These are phyloP conservation scores for Pristis pectinata DNA, from an alignment of 2,797 vertebrate genomes.

Conservation along the genomic window DNA sequence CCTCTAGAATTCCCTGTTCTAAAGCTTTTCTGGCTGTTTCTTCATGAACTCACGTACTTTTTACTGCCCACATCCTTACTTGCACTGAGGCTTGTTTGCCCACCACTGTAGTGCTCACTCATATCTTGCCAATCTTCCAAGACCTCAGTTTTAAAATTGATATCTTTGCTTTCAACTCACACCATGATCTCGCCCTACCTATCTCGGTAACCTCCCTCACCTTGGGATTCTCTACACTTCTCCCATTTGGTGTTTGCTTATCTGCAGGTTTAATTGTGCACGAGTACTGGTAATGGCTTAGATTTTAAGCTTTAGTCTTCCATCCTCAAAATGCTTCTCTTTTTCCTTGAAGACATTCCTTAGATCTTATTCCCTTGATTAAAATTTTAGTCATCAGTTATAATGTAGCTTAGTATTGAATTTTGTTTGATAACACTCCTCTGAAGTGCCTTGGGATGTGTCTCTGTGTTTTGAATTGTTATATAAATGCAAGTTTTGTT, in stretches of 20 bases:
- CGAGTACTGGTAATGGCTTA: neutral
- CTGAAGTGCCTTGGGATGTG: neutral
- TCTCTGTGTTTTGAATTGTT: neutral
- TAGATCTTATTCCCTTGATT: neutral
- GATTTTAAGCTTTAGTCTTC: neutral
- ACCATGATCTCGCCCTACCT: neutral
- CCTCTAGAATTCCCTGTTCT: neutral
- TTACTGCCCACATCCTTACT: neutral
- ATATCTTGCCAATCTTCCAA: neutral
- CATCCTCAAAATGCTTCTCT: neutral
- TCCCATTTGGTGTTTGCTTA: neutral
- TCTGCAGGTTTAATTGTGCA: neutral
- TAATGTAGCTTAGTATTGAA: neutral
- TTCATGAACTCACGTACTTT: neutral
- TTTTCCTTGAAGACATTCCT: neutral
- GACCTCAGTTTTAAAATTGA: neutral
- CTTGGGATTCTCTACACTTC: neutral
- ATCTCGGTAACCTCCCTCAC: neutral
- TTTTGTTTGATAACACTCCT: neutral
- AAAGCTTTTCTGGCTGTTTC: neutral
- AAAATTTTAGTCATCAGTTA: neutral
- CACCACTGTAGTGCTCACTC: neutral
- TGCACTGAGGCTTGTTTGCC: neutral
- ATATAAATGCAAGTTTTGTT: slow-evolving; percentile 8
- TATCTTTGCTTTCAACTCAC: neutral